Conservation (phyloP, 1,140 invertebrate species). For the Drosophila yakuba region DNA sequence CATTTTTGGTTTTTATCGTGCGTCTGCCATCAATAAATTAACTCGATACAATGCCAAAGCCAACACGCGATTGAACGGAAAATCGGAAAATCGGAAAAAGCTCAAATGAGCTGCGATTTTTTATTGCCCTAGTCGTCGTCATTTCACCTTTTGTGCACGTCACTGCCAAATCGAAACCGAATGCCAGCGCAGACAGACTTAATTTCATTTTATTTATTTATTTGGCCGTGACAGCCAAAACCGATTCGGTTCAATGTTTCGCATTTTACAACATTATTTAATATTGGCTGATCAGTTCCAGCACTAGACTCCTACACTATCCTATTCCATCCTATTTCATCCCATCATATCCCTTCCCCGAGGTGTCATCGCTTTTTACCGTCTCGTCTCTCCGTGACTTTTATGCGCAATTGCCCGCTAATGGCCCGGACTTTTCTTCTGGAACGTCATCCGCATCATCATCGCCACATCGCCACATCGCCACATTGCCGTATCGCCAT, state of each 20-base stretch:
- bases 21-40: constrained; percentile 83
- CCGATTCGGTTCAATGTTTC: constrained; percentile 66
- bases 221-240: constrained; percentile 68
- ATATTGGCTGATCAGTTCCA: constrained; percentile 67
- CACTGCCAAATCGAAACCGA: constrained; percentile 57
- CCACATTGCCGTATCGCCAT: constrained; percentile 45
- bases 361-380: constrained; percentile 20
- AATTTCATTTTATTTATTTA: constrained; percentile 79
- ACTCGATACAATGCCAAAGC: constrained; percentile 75
- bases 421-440: constrained; percentile 60
- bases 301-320: background rate
- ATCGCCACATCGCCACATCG: constrained; percentile 44
- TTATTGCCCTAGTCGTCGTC: constrained; percentile 65
- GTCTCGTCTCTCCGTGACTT: constrained; percentile 60
- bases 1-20: constrained; percentile 79
- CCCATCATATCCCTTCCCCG: background rate
- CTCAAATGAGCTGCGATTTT: constrained; percentile 80
- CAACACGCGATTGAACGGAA: constrained; percentile 69
- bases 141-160: constrained; percentile 78
- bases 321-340: background rate
- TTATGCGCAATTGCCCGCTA: constrained; percentile 79
- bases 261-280: constrained; percentile 82
- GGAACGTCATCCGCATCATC: constrained; percentile 72
- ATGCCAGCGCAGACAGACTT: constrained; percentile 64
- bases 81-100: constrained; percentile 76